These are phyloP conservation scores for Rhabdornis inornatus DNA, from an alignment of 2,113 vertebrate species.

Conservation along the genomic window DNA sequence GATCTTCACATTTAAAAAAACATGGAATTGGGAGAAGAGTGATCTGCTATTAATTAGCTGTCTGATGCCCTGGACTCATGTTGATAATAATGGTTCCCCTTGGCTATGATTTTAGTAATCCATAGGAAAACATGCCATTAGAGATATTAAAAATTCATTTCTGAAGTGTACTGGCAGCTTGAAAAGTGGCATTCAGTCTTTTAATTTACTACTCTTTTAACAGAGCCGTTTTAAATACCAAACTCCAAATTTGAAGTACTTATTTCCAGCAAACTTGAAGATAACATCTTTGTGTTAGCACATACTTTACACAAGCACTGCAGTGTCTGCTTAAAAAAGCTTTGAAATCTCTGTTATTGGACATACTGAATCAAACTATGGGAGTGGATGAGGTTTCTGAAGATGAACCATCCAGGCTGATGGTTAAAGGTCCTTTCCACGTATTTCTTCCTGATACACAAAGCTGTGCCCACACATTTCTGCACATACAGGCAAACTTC, in stretches of 20 bases:
- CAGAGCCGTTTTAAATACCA: not conserved
- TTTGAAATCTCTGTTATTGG: not conserved
- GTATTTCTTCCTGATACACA: not conserved
- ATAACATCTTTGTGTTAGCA: not conserved
- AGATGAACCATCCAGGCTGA: not conserved
- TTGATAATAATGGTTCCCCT: not conserved
- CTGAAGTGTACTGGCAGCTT: not conserved
- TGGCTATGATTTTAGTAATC: slow-evolving; percentile 8
- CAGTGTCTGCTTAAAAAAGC: not conserved
- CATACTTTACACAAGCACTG: not conserved
- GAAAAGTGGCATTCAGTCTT: not conserved
- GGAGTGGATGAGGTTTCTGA: not conserved
- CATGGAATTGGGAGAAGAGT: not conserved
- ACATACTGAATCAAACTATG: not conserved
- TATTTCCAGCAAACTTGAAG: not conserved
- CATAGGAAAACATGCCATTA: slow-evolving; percentile 7
- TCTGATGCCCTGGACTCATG: not conserved
- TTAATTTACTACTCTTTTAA: not conserved
- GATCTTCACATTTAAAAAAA: slow-evolving; percentile 17
- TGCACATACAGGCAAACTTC: not conserved
- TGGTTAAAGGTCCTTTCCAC: not conserved
- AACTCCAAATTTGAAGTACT: not conserved
- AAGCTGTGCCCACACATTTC: not conserved
- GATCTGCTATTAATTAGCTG: slow-evolving; percentile 34
- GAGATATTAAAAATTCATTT: not conserved